Percentiles rank a stretch among this genome's conserved stretches.
These are phyloP conservation scores for Hylia prasina DNA, from an alignment of 2,113 vertebrate species.

Conservation along the genomic window DNA sequence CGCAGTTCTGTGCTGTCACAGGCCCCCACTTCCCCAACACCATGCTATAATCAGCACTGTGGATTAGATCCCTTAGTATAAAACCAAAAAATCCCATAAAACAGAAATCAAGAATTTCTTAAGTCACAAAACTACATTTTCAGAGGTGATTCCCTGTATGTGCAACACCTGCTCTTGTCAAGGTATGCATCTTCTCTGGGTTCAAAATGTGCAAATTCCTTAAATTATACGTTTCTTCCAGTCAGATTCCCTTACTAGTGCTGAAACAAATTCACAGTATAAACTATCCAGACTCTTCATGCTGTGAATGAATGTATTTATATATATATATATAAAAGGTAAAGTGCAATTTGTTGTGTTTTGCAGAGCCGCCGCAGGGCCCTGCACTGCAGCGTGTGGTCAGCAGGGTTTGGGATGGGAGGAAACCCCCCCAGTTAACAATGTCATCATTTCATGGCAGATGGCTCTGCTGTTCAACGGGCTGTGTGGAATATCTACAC, in stretches of 20 bases:
- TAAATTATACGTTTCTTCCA: background rate
- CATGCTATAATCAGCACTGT: background rate
- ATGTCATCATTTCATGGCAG: background rate
- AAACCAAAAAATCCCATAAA: background rate
- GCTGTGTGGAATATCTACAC: background rate
- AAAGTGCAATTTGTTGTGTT: conserved; percentile 43
- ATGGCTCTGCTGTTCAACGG: background rate
- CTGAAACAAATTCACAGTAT: conserved; percentile 46
- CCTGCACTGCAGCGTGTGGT: background rate
- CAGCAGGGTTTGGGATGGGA: background rate
- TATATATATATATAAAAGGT: background rate
- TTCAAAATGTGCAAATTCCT: background rate
- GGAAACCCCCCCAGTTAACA: background rate
- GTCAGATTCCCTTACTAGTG: conserved; percentile 10
- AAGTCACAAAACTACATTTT: background rate
- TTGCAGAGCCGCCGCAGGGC: background rate
- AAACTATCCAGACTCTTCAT: background rate
- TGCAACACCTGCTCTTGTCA: background rate
- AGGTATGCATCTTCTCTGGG: background rate
- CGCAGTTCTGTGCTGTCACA: background rate
- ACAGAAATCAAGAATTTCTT: background rate
- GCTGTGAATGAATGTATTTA: background rate
- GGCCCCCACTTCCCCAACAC: background rate
- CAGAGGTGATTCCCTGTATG: background rate
- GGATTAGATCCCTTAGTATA: background rate